Base-by-base conservation (phyloP, 2,797 vertebrate species). In the Helicolenus hilgendorfi region DNA sequence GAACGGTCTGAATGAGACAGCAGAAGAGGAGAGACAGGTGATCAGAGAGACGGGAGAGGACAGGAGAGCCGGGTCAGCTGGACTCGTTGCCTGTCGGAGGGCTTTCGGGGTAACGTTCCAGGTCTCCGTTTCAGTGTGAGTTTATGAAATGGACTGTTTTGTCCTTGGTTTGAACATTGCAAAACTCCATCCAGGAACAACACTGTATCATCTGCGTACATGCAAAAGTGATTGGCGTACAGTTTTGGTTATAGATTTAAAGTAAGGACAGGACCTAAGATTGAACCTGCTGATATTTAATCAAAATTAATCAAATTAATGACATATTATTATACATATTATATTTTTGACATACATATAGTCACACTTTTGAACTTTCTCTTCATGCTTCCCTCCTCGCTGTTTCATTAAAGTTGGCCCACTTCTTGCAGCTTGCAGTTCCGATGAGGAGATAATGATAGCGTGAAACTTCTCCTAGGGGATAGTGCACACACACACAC, bases 351-450 rank as follows among this genome's bases (percentile, higher is more conserved):
- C 45, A 20, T 20, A 53, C 18, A 20, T 8, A 18, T 7, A 11
- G 38, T 68, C 11, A 24, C 20, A 31, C 38, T 33, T 64, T 58
- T 2, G 0, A 31, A 29, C 62, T 53, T 49, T 15, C 14, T 71
- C 4, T 18, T 45, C 53, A 56, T 13, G 1, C 62, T 36, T n/a
- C 63, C 72, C 11, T 38, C 35, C 62, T 78, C 4, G 0, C 56
- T 9, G 29, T 62, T 80, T 86, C 68, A 77, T 83, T 53, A 83
- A 78, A 58, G 36, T 60, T 80, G 83, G 56, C 90, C 84, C 81
- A 84, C 64, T 94, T 90, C 38, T 89, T 41, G 58, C 72, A 68
- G 79, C 35, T 88, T 41, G 58, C 72, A 58, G 83, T 72, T 75
- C 72, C 2, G 8, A 33, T 9, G 24, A 68, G 77, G 74, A 80